phyloP scores from a whole-genome alignment of 1,140 invertebrate genomes.

The Portunus trituberculatus region DNA sequence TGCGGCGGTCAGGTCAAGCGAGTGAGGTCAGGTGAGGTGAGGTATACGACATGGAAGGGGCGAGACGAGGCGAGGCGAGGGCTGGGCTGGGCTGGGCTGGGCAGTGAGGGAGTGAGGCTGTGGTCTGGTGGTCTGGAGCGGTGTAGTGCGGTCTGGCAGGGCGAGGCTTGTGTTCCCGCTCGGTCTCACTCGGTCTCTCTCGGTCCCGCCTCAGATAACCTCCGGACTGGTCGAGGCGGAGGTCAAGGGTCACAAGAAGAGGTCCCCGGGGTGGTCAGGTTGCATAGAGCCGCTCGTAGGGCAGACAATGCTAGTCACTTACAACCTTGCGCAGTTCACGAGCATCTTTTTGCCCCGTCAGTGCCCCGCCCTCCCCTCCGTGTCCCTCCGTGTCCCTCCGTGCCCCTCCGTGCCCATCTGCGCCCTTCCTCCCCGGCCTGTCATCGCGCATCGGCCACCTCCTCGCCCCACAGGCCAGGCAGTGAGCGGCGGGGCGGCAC shows the following conservation, averaged over 20 bases:
- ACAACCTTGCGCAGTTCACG: background rate
- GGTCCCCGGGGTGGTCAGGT: background rate
- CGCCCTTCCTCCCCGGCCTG: background rate
- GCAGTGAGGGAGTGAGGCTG: background rate
- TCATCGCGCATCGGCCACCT: background rate
- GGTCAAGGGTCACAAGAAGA: background rate
- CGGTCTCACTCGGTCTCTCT: too few species aligned
- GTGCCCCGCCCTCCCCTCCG: background rate
- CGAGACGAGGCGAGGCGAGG: background rate
- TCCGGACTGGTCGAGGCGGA: conserved; percentile 4
- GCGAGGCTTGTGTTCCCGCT: background rate
- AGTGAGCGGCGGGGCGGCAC: background rate
- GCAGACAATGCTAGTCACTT: background rate
- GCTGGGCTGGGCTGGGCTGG: background rate
- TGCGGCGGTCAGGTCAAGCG: background rate
- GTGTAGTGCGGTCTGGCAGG: background rate
- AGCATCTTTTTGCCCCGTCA: background rate
- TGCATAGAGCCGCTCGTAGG: background rate
- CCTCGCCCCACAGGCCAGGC: background rate
- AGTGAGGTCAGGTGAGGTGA: conserved; percentile 6
- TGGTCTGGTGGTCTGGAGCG: too few species aligned
- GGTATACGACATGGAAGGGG: background rate
- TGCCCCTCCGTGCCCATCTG: too few species aligned
- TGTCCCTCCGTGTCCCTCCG: background rate
- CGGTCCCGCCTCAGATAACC: background rate